A percentile compares a stretch with the other conserved stretches of the same genome.
These are phyloP conservation scores for Achroia grisella DNA, from an alignment of 1,140 invertebrate genomes.

Conservation along the genomic window DNA sequence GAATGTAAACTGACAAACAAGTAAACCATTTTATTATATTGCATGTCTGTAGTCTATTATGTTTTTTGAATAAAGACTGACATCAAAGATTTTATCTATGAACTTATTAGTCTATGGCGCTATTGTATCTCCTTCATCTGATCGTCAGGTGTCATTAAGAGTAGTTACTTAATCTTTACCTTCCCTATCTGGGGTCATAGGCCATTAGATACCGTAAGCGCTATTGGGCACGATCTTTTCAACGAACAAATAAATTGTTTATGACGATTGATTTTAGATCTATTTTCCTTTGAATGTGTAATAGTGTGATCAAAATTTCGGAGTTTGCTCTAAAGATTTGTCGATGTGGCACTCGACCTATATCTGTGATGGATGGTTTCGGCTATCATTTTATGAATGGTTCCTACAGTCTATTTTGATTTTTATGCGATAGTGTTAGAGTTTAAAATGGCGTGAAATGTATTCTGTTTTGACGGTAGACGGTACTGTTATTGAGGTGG, in stretches of 20 bases:
- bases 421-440: background rate
- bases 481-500: background rate
- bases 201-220: slow-evolving; percentile 46
- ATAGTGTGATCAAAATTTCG: background rate
- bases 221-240: slow-evolving; percentile 8
- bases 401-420: slow-evolving; percentile 18
- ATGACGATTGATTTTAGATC: no score
- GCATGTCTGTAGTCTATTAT: no score
- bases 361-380: slow-evolving; percentile 37
- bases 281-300: slow-evolving; percentile 1
- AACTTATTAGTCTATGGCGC: no score
- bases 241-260: slow-evolving; percentile 7
- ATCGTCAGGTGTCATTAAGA: no score
- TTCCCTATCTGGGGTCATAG: slow-evolving; percentile 44
- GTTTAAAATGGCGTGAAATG: background rate
- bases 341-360: slow-evolving; percentile 33
- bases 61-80: no score
- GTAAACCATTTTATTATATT: no score
- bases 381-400: slow-evolving; percentile 27
- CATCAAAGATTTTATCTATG: no score
- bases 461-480: background rate
- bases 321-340: slow-evolving; percentile 32
- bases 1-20: no score
- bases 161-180: slow-evolving; percentile 37
- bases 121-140: no score